Evolutionary conservation across 1,140 invertebrate species (phyloP).

Genomic region (Euura saliciscinereae): DNA sequence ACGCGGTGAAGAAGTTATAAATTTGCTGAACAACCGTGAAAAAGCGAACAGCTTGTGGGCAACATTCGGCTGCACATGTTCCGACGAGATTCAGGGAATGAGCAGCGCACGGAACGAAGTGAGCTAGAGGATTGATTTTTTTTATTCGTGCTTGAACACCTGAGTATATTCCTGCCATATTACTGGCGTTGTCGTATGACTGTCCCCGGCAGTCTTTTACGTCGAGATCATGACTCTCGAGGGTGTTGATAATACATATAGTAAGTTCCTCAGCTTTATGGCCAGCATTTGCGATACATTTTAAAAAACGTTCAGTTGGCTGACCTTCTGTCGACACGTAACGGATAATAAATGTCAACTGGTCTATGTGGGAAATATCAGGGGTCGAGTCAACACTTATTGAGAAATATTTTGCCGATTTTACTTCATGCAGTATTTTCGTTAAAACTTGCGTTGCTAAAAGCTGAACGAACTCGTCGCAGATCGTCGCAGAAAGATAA

Average conservation of each 20-base stretch:
- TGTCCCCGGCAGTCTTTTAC: background rate
- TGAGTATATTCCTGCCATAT: slow-evolving; percentile 43
- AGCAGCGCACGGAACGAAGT: slow-evolving; percentile 34
- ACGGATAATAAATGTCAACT: background rate
- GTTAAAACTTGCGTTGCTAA: background rate
- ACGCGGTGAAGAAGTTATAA: slow-evolving; percentile 29
- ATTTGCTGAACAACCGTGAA: slow-evolving; percentile 16
- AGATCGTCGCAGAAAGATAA: background rate
- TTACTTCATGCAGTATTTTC: background rate
- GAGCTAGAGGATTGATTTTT: slow-evolving; percentile 25
- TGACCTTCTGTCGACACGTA: background rate
- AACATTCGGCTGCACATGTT: slow-evolving; percentile 19
- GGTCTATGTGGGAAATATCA: background rate
- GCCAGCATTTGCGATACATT: background rate
- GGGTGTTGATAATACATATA: background rate
- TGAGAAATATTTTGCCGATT: background rate
- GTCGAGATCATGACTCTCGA: background rate
- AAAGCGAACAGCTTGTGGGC: slow-evolving; percentile 23
- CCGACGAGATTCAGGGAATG: slow-evolving; percentile 38
- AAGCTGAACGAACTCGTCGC: background rate
- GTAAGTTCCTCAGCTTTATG: background rate
- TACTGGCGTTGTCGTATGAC: slow-evolving; percentile 20
- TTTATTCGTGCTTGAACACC: slow-evolving; percentile 37
- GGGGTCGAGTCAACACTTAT: background rate
- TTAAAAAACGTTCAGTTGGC: background rate